These are phyloP conservation scores for Miichthys miiuy DNA, from an alignment of 2,797 vertebrate species.

Conservation along the genomic window DNA sequence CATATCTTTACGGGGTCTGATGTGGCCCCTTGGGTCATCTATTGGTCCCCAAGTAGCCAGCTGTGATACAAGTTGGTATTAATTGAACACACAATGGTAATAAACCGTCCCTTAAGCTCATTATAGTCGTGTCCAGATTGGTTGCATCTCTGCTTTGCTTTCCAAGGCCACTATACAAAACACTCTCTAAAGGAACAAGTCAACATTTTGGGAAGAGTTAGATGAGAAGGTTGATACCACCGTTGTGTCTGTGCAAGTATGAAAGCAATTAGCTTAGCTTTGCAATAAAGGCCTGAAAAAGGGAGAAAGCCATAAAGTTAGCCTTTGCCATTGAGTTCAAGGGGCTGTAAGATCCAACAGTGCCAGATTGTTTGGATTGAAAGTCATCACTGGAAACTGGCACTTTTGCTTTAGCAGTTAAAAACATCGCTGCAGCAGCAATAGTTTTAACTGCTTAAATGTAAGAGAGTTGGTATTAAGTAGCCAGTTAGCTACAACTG, in stretches of 20 bases:
- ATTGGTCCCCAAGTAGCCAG: slow-evolving; percentile 39
- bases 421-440: too few relatives aligned
- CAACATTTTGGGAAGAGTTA: background rate
- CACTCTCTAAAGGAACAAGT: background rate
- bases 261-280: background rate
- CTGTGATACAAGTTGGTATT: background rate
- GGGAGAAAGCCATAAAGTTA: too few relatives aligned
- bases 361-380: too few relatives aligned
- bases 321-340: too few relatives aligned
- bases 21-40: background rate
- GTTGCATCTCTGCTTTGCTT: slow-evolving; percentile 13
- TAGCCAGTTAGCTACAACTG: too few relatives aligned
- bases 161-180: slow-evolving; percentile 9
- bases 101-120: background rate
- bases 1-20: background rate
- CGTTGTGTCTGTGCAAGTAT: background rate
- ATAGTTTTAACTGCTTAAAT: too few relatives aligned
- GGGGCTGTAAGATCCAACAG: too few relatives aligned
- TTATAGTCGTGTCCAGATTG: background rate
- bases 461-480: too few relatives aligned
- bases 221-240: background rate
- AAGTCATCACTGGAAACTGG: too few relatives aligned
- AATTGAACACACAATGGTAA: slow-evolving; percentile 5
- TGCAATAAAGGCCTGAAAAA: background rate
- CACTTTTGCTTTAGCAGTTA: too few relatives aligned